A percentile compares a stretch with the other conserved stretches of the same genome.
These are phyloP conservation scores for Sicus ferrugineus DNA, from an alignment of 2,888 invertebrate genomes.

Conservation along the genomic window DNA sequence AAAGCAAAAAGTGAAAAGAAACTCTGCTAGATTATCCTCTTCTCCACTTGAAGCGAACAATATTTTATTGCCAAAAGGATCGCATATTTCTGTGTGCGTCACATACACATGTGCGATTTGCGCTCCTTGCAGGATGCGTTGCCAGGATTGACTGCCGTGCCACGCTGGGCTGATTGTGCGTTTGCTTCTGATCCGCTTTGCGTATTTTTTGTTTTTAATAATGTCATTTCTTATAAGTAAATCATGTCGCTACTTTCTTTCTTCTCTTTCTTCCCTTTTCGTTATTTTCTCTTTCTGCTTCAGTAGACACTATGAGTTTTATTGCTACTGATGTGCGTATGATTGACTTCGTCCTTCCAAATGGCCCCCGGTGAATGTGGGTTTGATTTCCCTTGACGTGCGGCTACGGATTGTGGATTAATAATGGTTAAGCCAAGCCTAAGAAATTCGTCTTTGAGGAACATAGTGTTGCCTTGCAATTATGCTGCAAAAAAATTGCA, in stretches of 20 bases:
- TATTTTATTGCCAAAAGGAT: slow-evolving; percentile 32
- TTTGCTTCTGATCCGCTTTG: slow-evolving; percentile 2
- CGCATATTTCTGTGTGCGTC: slow-evolving; percentile 25
- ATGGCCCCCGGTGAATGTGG: not conserved
- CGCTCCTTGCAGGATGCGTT: slow-evolving; percentile 13
- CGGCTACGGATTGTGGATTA: not conserved
- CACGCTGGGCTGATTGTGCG: not conserved
- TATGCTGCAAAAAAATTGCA: too few species aligned
- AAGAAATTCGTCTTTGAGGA: too few species aligned
- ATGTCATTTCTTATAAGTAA: slow-evolving; percentile 29
- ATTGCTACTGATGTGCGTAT: slow-evolving; percentile 15
- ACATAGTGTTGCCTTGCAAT: too few species aligned
- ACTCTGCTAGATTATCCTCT: not conserved
- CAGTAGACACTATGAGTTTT: not conserved
- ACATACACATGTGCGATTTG: not conserved
- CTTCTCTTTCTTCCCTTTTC: not conserved
- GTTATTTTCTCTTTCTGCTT: not conserved
- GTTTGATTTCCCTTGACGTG: not conserved
- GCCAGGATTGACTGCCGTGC: slow-evolving; percentile 7
- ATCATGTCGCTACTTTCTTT: not conserved
- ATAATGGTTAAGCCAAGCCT: too few species aligned
- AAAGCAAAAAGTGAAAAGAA: too few species aligned
- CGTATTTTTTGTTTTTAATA: slow-evolving; percentile 11
- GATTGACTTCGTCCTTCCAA: slow-evolving; percentile 24
- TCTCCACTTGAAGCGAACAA: slow-evolving; percentile 21